Evolutionary conservation across 2,797 vertebrate genomes (phyloP), one percentile per base, ranked within the genome.

Genomic region (Takifugu ocellatus): DNA sequence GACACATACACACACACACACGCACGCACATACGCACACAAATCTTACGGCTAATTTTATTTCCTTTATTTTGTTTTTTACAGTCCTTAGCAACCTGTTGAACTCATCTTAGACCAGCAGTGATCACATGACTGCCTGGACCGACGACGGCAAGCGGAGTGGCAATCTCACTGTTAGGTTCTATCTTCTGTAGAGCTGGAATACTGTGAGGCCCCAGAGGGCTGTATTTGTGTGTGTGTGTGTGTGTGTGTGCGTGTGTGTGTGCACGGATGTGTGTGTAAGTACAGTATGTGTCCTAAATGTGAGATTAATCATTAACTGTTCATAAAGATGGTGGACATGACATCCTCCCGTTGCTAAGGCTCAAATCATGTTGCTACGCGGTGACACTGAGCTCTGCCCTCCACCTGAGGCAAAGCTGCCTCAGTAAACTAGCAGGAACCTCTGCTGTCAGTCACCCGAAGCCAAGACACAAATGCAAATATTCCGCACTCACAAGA

Each of bases 21-120:
- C 52, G 61, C 8, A 64, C 47, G 58, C 27, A 61, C 15, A 29
- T 7, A 29, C 27, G 6, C 45, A 24, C 9, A 52, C 11, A 1
- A 0, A 57, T 24, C 75, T 39, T 54, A 17, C 11, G 17, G 2
- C 10, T 21, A 21, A 33, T 2, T 8, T 7, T 21, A 11, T 52
- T 36, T 52, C 36, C 0, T 52, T 56, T 72, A 48, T 26, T 49
- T 50, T 1, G 50, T 48, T 65, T 67, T 67, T 46, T 57, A 2
- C 81, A 92, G 90, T 85, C 61, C 84, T 86, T 24, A 87, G 72
- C 75, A 88, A 58, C 75, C 83, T 91, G 69, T 78, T 91, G 52
- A 82, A 72, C 50, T 80, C 85, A 6, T 75, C 84, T 43, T 87
- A 89, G 75, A 84, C 70, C 59, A 55, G 55, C 66, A 56, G 49